Conservation (phyloP, 2,888 invertebrate species). For the Conistra vaccinii region DNA sequence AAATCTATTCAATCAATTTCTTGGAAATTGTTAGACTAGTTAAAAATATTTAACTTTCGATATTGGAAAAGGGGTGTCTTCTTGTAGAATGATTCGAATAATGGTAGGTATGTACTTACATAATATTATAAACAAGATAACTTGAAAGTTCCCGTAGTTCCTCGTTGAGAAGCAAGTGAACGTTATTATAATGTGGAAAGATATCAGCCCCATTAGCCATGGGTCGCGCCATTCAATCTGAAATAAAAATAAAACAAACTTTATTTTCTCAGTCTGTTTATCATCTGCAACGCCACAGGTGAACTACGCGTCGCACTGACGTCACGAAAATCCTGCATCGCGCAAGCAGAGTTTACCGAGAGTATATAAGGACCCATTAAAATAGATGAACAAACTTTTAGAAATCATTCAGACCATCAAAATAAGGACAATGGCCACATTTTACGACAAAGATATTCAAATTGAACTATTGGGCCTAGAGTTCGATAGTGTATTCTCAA, state of each 20-base stretch:
- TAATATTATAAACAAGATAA: slow-evolving; percentile 94
- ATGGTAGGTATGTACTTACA: slow-evolving; percentile 91
- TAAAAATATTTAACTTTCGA: neutral
- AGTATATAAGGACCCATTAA: no score
- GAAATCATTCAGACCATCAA: no score
- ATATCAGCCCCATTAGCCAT: slow-evolving; percentile 94
- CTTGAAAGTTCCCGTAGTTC: slow-evolving; percentile 96
- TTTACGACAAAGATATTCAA: neutral
- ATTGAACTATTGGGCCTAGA: neutral
- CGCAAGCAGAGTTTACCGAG: no score
- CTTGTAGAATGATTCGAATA: neutral
- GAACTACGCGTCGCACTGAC: no score
- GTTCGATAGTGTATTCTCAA: neutral
- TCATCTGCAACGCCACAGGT: no score
- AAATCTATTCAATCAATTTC: no score
- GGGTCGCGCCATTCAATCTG: slow-evolving; percentile 98
- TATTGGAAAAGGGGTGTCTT: neutral
- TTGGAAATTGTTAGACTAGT: no score
- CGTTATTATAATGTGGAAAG: slow-evolving; percentile 94
- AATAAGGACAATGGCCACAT: no score
- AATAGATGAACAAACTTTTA: no score
- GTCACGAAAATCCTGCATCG: no score
- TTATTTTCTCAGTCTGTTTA: slow-evolving; percentile 3
- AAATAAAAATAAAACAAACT: slow-evolving; percentile 70
- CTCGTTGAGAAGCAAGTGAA: slow-evolving; percentile 95